These are phyloP conservation scores for Neogobius melanostomus DNA, from an alignment of 2,113 vertebrate species.

Conservation along the genomic window DNA sequence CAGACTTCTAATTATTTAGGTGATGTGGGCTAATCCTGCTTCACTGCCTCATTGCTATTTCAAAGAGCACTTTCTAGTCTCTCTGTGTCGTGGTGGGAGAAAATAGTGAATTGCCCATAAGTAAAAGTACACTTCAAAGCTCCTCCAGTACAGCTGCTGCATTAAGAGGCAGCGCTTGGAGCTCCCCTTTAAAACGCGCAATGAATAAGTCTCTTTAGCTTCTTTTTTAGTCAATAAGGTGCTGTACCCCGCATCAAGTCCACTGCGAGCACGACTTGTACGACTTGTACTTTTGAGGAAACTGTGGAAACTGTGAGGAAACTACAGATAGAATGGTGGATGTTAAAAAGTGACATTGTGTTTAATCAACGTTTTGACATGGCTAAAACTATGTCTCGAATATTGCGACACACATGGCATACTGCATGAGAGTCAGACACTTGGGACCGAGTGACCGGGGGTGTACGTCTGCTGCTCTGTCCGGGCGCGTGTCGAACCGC, in stretches of 20 bases:
- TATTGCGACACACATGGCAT: too few species aligned
- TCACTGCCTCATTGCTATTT: slow-evolving; percentile 11
- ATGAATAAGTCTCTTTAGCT: slow-evolving; percentile 21
- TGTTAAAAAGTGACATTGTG: not conserved
- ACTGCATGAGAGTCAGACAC: too few species aligned
- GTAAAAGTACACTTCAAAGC: slow-evolving; percentile 41
- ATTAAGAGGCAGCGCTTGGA: slow-evolving; percentile 21
- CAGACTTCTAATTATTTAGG: slow-evolving; percentile 13
- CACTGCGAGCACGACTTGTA: not conserved
- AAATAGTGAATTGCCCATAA: slow-evolving; percentile 32
- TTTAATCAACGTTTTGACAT: too few species aligned
- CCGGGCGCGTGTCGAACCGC: too few species aligned
- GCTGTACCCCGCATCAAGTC: not conserved
- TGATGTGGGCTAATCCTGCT: slow-evolving; percentile 6
- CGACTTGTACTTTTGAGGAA: slow-evolving; percentile 4
- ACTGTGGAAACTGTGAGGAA: slow-evolving; percentile 8
- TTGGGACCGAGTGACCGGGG: too few species aligned
- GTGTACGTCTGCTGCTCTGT: too few species aligned
- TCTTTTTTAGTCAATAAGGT: not conserved
- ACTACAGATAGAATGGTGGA: slow-evolving; percentile 39
- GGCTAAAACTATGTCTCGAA: too few species aligned
- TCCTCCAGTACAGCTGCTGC: slow-evolving; percentile 34
- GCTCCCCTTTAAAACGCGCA: slow-evolving; percentile 23
- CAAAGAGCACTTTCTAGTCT: slow-evolving; percentile 18
- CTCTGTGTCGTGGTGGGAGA: slow-evolving; percentile 5